Evolutionary conservation across 2,888 invertebrate genomes (phyloP), one percentile per base, ranked within the genome.

Genomic region (Platypus cylindrus): DNA sequence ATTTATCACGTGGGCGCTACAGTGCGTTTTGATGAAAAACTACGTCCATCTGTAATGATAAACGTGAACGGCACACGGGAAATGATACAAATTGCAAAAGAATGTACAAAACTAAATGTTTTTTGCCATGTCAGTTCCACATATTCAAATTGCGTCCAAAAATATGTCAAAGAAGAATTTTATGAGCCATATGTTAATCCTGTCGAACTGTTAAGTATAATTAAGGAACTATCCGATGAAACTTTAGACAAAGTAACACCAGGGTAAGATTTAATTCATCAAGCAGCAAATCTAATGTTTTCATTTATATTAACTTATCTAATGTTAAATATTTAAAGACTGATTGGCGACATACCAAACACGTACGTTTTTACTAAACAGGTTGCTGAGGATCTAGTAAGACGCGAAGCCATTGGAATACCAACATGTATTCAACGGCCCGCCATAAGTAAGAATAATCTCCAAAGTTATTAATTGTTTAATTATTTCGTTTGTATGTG

Each of bases 1-100:
- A 73, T 83, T 9, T 75, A 81, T 54, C 81, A 82, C 54, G 71
- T 73, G 17, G 82, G 81, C 2, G 81, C 80, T 2, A 80, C 79
- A 1, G 73, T 81, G 15, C 66, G 73, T 39, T 83, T 83, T 53
- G 75, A 80, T 51, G 80, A 81, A 53, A 69, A 68, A 23, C 59
- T 83, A n/a, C 67, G 69, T 56, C 55, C 65, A 11, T 75, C 80
- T 0, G 64, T 74, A 20, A 65, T 69, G 38, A 73, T 78, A 58
- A 82, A 82, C 58, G 69, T 79, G 7, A 57, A 68, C 11, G 76
- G 74, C 27, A 74, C 77, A 1, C 63, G 67, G 40, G 68, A 73
- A 46, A 59, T 82, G 41, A 54, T 81, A 11, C 61, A 66, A 9
- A 57, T 82, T 16, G 75, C 76, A 50, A 70, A 70, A 51, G 60